phyloP scores from a whole-genome alignment of 1,140 invertebrate genomes.

The Diachasmimorpha longicaudata region DNA sequence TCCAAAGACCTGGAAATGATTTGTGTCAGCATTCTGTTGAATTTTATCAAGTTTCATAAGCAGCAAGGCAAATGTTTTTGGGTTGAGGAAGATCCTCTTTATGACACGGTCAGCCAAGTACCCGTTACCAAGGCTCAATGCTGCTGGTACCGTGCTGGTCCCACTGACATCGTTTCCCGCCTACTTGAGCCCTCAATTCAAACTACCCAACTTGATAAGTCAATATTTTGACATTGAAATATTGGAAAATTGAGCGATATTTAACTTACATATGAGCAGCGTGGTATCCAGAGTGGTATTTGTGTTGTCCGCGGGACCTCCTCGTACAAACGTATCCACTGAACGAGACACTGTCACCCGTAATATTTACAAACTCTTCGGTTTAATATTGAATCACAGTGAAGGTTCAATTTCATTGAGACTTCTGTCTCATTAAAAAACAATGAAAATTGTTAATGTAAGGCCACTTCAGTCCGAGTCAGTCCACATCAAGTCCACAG shows the following conservation, averaged over 20 bases:
- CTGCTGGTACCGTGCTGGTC: constrained; percentile 25
- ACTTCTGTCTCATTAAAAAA: background rate
- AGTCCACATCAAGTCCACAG: constrained; percentile 11
- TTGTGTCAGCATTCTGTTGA: background rate
- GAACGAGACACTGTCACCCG: constrained; percentile 50
- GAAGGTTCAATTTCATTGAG: background rate
- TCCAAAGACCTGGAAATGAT: too few relatives aligned
- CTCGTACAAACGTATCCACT: constrained; percentile 55
- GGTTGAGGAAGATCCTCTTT: constrained; percentile 33
- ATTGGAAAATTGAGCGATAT: background rate
- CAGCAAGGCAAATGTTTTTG: constrained; percentile 30
- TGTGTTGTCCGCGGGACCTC: constrained; percentile 52
- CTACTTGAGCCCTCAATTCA: constrained; percentile 10
- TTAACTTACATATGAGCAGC: constrained; percentile 60
- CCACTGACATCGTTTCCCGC: constrained; percentile 33
- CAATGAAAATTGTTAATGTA: background rate
- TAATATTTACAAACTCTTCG: constrained; percentile 11
- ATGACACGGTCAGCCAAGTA: constrained; percentile 35
- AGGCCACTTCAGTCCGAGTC: background rate
- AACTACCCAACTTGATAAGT: constrained; percentile 13
- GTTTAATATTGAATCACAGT: background rate
- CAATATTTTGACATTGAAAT: background rate
- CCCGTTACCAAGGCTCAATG: constrained; percentile 35
- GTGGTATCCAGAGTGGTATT: constrained; percentile 63
- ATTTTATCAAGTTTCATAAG: background rate